Evolutionary conservation across 2,888 invertebrate genomes (phyloP), one percentile per base, ranked within the genome.

Genomic region (Pseudanteris insignis): DNA sequence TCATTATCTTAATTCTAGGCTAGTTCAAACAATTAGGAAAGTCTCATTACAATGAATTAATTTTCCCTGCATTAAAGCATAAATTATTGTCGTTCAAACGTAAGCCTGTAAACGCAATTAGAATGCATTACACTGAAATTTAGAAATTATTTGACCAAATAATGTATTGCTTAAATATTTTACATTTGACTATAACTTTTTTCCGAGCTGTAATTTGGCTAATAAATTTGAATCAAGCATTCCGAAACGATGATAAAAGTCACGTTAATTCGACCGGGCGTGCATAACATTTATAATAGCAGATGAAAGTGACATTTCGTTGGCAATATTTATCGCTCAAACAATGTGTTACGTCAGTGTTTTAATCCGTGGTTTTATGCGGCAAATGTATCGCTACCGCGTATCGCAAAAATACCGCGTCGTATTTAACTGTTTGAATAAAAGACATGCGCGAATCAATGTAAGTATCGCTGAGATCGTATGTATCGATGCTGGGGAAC

Each of bases 391-490:
- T 53, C 44, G 30, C 30, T 53, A 9, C 36, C 11, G 10, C 5
- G 13, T 46, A 44, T 44, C 34, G 37, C 18, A 38, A 44, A 54
- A 54, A 43, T 30, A 6, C 29, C 9, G 29, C 18, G 18, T 33
- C 29, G 37, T 6, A 43, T 28, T 43, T 32, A 32, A 18, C 10
- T 44, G 10, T 33, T 30, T 32, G 8, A 29, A 51, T 34, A 28
- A 33, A 46, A 51, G 33, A 51, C 38, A 29, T 26, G 59, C 38
- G 32, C 18, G 33, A 37, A 50, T 37, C 58, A 36, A 51, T 59
- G 59, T 46, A 59, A 59, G 51, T 50, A 40, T 43, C 47, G 32
- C 33, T 9, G 29, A 33, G 44, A 50, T 59, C 28, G 12, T 25
- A 47, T 38, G 51, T 44, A 34, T 18, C 58, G 58, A 53, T 53